Percentiles rank a stretch among this genome's conserved stretches.
Conservation (phyloP, 2,113 vertebrate genomes). For the Galbula dea region DNA sequence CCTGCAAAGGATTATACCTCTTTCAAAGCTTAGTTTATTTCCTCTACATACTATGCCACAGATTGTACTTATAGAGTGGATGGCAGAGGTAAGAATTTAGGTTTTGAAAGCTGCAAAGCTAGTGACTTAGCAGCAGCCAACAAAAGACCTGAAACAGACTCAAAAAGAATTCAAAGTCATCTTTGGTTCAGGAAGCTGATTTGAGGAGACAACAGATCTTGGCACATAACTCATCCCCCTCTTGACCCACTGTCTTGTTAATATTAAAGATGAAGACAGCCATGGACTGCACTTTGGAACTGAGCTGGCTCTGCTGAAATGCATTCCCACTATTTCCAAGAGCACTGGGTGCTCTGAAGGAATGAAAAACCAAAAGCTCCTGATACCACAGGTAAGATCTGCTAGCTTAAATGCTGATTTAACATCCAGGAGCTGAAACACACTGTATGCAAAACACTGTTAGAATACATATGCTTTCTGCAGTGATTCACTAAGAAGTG, state of each 20-base stretch:
- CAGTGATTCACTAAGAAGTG: neutral
- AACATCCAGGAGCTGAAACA: neutral
- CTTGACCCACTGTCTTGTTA: neutral
- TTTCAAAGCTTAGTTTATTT: neutral
- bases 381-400: neutral
- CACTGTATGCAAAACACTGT: neutral
- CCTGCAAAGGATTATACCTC: neutral
- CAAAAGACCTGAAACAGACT: neutral
- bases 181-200: constrained; percentile 4
- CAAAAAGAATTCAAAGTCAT: neutral
- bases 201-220: neutral
- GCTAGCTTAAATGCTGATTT: neutral
- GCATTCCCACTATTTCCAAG: neutral
- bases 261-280: constrained; percentile 10
- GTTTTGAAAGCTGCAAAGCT: neutral
- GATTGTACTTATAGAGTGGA: neutral
- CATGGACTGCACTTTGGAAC: neutral
- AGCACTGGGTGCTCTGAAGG: neutral
- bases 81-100: neutral
- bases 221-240: neutral
- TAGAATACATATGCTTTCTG: neutral
- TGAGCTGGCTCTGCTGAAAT: neutral
- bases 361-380: neutral
- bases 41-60: neutral
- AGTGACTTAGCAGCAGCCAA: neutral